Evolutionary conservation across 1,140 invertebrate genomes (phyloP).

Genomic region (Camponotus vicinus): DNA sequence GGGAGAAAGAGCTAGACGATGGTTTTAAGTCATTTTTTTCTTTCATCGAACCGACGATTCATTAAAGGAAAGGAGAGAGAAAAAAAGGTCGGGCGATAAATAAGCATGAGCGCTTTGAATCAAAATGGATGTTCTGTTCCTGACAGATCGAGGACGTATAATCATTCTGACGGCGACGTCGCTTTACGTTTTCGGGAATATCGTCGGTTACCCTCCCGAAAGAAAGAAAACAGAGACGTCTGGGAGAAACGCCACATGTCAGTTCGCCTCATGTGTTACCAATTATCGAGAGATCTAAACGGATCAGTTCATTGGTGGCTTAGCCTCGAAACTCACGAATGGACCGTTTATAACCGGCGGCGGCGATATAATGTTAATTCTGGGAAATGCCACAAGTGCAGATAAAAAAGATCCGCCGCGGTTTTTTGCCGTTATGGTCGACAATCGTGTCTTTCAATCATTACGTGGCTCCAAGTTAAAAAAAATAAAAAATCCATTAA

Average conservation of each 20-base stretch:
- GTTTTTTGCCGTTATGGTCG: conserved; percentile 13
- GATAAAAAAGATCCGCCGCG: conserved; percentile 23
- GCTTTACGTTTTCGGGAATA: conserved; percentile 43
- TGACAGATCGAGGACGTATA: conserved; percentile 48
- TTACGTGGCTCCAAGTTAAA: not conserved
- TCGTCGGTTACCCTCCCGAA: not conserved
- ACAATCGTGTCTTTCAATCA: conserved; percentile 16
- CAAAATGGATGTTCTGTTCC: conserved; percentile 37
- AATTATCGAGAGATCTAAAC: conserved; percentile 54
- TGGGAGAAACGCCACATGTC: conserved; percentile 46
- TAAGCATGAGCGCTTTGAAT: conserved; percentile 1
- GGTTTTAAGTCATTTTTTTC: conserved; percentile 20
- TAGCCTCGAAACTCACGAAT: conserved; percentile 42
- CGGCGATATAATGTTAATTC: conserved; percentile 25
- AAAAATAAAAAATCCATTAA: not conserved
- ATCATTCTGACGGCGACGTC: conserved; percentile 30
- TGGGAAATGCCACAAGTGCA: conserved; percentile 12
- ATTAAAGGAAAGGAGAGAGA: not conserved
- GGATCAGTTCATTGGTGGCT: conserved; percentile 41
- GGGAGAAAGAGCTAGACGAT: not conserved
- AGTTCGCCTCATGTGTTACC: conserved; percentile 55
- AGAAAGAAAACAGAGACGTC: conserved; percentile 16
- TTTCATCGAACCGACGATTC: conserved; percentile 28
- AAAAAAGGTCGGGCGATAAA: conserved; percentile 20
- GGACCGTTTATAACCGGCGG: conserved; percentile 26